Conservation (phyloP, 2,797 vertebrate genomes). For the Lindbergichthys nudifrons region DNA sequence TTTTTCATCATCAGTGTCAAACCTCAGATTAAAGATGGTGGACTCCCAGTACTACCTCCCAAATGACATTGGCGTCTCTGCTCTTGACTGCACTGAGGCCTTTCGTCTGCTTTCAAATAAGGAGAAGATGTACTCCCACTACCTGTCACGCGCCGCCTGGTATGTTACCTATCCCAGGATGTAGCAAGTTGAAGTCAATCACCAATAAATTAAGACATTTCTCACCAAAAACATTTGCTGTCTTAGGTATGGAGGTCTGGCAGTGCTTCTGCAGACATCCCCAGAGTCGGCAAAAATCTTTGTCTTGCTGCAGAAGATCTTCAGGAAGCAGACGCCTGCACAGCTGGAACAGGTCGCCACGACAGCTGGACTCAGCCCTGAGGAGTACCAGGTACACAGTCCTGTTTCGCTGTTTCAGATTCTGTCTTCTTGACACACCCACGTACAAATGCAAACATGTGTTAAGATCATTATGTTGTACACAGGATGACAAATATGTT, state of each 20-base stretch:
- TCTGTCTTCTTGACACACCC: background rate
- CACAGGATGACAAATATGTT: background rate
- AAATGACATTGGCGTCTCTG: constrained; percentile 90
- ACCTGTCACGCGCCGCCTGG: constrained; percentile 91
- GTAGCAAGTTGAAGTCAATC: background rate
- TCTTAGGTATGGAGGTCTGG: constrained; percentile 86
- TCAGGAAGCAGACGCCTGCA: constrained; percentile 86
- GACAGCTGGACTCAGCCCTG: constrained; percentile 85
- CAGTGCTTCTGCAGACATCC: constrained; percentile 92
- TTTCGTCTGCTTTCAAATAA: constrained; percentile 89
- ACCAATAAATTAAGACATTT: background rate
- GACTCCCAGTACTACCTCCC: constrained; percentile 94
- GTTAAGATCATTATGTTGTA: background rate
- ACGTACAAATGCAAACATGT: background rate
- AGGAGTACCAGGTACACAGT: constrained; percentile 89
- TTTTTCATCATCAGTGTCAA: constrained; percentile 36
- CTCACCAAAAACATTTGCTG: background rate
- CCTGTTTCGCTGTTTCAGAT: background rate
- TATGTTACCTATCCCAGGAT: constrained; percentile 65
- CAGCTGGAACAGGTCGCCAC: constrained; percentile 84
- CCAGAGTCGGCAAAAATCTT: constrained; percentile 91
- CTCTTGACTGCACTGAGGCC: constrained; percentile 90
- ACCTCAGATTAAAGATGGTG: constrained; percentile 81
- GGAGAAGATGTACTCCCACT: constrained; percentile 91
- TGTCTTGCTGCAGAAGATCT: constrained; percentile 89